These are phyloP conservation scores for Solenopsis invicta DNA, from an alignment of 1,140 invertebrate genomes.

Conservation along the genomic window DNA sequence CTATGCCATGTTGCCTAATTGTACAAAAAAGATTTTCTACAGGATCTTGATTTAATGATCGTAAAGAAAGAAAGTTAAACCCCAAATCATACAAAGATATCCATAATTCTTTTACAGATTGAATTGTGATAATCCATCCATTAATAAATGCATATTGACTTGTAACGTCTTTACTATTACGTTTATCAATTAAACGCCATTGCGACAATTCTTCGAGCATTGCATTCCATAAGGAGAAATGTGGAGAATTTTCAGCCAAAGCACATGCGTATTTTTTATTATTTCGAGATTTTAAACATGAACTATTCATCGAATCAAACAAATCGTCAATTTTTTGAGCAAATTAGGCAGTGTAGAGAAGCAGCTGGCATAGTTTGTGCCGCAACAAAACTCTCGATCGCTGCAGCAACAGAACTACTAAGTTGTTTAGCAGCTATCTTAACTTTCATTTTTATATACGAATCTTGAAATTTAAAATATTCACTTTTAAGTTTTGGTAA, in stretches of 20 bases:
- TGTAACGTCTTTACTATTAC: neutral
- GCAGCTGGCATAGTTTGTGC: no score
- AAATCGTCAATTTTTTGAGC: neutral
- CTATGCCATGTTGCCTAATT: neutral
- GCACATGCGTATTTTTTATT: neutral
- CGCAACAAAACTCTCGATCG: no score
- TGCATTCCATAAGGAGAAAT: neutral
- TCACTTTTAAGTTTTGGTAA: neutral
- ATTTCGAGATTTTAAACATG: neutral
- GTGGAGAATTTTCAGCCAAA: neutral
- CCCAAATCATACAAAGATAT: neutral
- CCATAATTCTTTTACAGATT: neutral
- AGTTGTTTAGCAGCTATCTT: no score
- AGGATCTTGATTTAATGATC: neutral
- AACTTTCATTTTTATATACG: neutral
- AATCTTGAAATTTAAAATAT: conserved; percentile 1
- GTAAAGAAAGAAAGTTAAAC: neutral
- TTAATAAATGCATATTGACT: neutral
- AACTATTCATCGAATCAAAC: neutral
- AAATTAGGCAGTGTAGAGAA: no score
- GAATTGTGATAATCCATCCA: neutral
- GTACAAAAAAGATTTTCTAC: neutral
- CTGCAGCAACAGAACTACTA: no score
- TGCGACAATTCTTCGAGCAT: neutral
- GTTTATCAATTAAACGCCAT: neutral